Evolutionary conservation across 1,140 invertebrate species (phyloP).

Genomic region (Tachypleus tridentatus): DNA sequence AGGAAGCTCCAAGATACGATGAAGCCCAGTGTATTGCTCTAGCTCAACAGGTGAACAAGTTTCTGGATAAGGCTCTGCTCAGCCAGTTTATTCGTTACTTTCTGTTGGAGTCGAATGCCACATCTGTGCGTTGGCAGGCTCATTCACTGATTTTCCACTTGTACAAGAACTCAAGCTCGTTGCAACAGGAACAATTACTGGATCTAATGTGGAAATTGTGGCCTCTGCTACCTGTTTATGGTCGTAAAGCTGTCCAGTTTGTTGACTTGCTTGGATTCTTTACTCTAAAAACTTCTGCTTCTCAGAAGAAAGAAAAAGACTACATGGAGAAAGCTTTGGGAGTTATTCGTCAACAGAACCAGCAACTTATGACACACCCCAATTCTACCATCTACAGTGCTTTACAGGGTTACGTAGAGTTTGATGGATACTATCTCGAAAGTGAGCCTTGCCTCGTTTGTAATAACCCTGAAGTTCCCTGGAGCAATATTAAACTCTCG

Average conservation of each 20-base stretch:
- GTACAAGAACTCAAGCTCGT: constrained; percentile 58
- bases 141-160: constrained; percentile 75
- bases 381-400: constrained; percentile 88
- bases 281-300: constrained; percentile 55
- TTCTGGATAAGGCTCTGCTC: constrained; percentile 51
- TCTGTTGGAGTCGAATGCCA: constrained; percentile 84
- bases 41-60: constrained; percentile 56
- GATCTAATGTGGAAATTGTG: constrained; percentile 81
- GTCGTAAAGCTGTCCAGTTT: constrained; percentile 87
- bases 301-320: constrained; percentile 36
- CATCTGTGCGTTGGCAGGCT: constrained; percentile 86
- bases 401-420: constrained; percentile 78
- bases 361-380: constrained; percentile 74
- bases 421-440: constrained; percentile 93
- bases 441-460: constrained; percentile 94
- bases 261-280: constrained; percentile 91
- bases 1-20: constrained; percentile 42
- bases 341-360: constrained; percentile 74
- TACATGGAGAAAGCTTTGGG: constrained; percentile 76
- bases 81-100: constrained; percentile 77
- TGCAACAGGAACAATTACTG: constrained; percentile 63
- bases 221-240: constrained; percentile 79
- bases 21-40: constrained; percentile 50
- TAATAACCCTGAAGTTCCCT: constrained; percentile 91
- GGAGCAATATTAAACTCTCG: constrained; percentile 81